Evolutionary conservation across 2,888 invertebrate species (phyloP).

Genomic region (Tetranychus truncatus): DNA sequence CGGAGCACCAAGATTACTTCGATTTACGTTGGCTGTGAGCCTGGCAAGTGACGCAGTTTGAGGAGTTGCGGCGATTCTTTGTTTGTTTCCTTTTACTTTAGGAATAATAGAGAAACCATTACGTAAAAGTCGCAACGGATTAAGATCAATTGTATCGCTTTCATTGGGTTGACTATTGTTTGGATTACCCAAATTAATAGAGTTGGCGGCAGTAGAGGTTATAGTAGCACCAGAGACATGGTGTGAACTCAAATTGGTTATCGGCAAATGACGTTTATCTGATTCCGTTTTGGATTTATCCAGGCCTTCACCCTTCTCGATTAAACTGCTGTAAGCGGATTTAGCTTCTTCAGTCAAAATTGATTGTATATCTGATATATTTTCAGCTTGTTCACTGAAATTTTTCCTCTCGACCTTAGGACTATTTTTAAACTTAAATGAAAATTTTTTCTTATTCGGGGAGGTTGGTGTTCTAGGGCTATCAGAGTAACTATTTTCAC

Average conservation of each 20-base stretch:
- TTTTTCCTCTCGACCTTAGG: slow-evolving; percentile 56
- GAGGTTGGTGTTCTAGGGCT: slow-evolving; percentile 41
- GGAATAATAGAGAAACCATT: slow-evolving; percentile 41
- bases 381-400: slow-evolving; percentile 70
- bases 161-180: neutral
- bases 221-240: neutral
- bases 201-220: slow-evolving; percentile 15
- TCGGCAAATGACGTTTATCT: slow-evolving; percentile 20
- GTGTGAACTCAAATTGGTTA: neutral
- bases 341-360: slow-evolving; percentile 71
- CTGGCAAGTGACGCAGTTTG: slow-evolving; percentile 26
- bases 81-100: slow-evolving; percentile 39
- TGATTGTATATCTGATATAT: slow-evolving; percentile 72
- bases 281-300: slow-evolving; percentile 23
- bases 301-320: slow-evolving; percentile 43
- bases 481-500: slow-evolving; percentile 18
- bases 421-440: slow-evolving; percentile 46
- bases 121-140: slow-evolving; percentile 47
- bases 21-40: slow-evolving; percentile 22
- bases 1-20: slow-evolving; percentile 21
- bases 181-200: neutral
- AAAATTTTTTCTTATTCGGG: slow-evolving; percentile 58
- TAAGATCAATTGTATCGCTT: slow-evolving; percentile 33
- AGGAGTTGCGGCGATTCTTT: slow-evolving; percentile 28
- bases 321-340: slow-evolving; percentile 75